Evolutionary conservation across 2,797 vertebrate genomes (phyloP).

Genomic region (Hydrophis major): DNA sequence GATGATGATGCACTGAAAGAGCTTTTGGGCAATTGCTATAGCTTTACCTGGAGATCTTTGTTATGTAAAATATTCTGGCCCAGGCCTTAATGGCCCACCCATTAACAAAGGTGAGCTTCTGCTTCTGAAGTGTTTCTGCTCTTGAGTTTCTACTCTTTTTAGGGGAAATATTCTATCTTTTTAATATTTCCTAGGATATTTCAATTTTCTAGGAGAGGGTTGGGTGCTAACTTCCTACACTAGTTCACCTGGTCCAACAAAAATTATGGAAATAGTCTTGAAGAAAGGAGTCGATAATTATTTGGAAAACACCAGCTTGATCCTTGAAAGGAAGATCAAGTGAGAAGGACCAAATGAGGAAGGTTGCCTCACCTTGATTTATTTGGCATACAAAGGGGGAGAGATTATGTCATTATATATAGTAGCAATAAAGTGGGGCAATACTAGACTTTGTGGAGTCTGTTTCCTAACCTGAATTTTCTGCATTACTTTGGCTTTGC

Average conservation of each 20-base stretch:
- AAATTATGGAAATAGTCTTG: not conserved
- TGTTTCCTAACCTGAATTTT: not conserved
- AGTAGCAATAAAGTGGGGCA: not conserved
- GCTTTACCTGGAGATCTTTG: too few species aligned
- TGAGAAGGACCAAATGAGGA: not conserved
- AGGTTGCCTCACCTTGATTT: not conserved
- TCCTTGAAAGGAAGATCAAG: not conserved
- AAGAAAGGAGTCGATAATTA: not conserved
- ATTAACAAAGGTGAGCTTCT: too few species aligned
- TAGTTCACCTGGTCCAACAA: not conserved
- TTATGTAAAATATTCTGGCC: too few species aligned
- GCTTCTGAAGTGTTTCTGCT: too few species aligned
- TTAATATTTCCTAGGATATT: too few species aligned
- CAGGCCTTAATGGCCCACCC: too few species aligned
- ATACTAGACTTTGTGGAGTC: not conserved
- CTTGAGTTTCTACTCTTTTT: too few species aligned
- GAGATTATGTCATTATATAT: not conserved
- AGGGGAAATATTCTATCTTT: too few species aligned
- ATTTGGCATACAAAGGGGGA: not conserved
- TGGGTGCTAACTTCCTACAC: too few species aligned
- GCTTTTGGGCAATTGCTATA: too few species aligned
- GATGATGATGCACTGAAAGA: too few species aligned
- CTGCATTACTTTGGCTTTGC: not conserved
- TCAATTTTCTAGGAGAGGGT: too few species aligned
- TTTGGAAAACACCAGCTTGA: not conserved